These are phyloP conservation scores for Cataglyphis altisquamis DNA, from an alignment of 2,888 invertebrate genomes.

Conservation along the genomic window DNA sequence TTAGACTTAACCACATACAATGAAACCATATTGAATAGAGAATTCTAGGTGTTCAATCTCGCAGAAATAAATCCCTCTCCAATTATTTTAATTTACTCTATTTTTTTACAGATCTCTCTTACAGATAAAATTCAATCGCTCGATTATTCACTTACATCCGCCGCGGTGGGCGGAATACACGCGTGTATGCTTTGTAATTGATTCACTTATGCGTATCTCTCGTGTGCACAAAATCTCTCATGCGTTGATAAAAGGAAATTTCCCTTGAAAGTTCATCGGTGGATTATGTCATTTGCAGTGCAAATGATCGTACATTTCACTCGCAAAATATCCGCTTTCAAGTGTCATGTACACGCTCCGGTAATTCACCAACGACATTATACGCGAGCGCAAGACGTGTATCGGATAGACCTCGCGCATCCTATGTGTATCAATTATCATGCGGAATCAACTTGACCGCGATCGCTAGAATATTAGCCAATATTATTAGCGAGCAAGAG, in stretches of 20 bases:
- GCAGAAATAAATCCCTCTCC: background rate
- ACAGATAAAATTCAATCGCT: background rate
- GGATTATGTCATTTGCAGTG: conserved; percentile 37
- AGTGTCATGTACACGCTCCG: conserved; percentile 38
- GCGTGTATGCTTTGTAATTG: conserved; percentile 11
- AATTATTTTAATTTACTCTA: conserved; percentile 1
- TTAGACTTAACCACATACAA: conserved; percentile 16
- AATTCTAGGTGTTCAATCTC: background rate
- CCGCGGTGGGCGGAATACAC: background rate
- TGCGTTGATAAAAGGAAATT: conserved; percentile 25
- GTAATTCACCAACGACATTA: conserved; percentile 21
- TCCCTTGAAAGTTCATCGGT: conserved; percentile 18
- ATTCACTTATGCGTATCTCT: conserved; percentile 12
- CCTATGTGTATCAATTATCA: conserved; percentile 33
- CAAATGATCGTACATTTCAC: conserved; percentile 23
- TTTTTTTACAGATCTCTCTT: background rate
- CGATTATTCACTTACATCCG: background rate
- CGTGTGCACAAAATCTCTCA: too few relatives aligned
- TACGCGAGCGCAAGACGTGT: conserved; percentile 14
- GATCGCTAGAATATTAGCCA: conserved; percentile 28
- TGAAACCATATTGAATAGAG: conserved; percentile 2
- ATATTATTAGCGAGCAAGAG: conserved; percentile 35
- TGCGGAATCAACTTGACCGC: conserved; percentile 46
- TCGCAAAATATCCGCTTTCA: conserved; percentile 34
- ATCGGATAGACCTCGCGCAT: conserved; percentile 10